Percentiles rank a stretch among this genome's conserved stretches.
These are phyloP conservation scores for Heliconius sara DNA, from an alignment of 2,888 invertebrate genomes.

Conservation along the genomic window DNA sequence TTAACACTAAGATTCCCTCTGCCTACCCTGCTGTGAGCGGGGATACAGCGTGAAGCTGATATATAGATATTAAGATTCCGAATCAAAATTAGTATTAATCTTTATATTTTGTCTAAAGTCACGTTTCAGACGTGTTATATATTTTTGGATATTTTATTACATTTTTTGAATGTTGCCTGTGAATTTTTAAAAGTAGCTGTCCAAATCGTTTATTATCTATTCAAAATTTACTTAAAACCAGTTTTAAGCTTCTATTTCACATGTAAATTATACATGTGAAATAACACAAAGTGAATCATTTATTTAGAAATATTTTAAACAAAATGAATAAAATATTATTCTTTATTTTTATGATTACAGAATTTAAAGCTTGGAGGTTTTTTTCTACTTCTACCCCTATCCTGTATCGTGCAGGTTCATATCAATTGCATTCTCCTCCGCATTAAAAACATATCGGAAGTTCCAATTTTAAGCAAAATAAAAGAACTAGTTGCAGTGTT, in stretches of 20 bases:
- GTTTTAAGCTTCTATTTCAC: neutral
- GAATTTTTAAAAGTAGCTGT: neutral
- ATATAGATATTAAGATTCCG: neutral
- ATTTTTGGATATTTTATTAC: neutral
- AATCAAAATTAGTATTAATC: neutral
- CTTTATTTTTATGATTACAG: too few species aligned
- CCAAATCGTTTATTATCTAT: neutral
- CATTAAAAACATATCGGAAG: neutral
- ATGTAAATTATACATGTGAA: too few species aligned
- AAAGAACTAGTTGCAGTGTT: neutral
- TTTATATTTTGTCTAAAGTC: neutral
- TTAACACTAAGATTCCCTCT: too few species aligned
- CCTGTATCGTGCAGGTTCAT: neutral
- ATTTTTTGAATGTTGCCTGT: neutral
- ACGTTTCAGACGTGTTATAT: too few species aligned
- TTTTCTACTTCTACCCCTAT: neutral
- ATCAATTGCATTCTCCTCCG: neutral
- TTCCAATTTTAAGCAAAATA: neutral
- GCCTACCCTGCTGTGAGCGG: too few species aligned
- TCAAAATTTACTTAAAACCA: neutral
- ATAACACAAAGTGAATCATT: too few species aligned
- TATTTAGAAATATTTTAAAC: too few species aligned
- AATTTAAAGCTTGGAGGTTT: neutral
- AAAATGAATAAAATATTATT: too few species aligned
- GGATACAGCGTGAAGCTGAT: neutral